A percentile compares a stretch with the other conserved stretches of the same genome.
Conservation (phyloP, 2,888 invertebrate genomes). For the Cataglyphis rosenhaueri region DNA sequence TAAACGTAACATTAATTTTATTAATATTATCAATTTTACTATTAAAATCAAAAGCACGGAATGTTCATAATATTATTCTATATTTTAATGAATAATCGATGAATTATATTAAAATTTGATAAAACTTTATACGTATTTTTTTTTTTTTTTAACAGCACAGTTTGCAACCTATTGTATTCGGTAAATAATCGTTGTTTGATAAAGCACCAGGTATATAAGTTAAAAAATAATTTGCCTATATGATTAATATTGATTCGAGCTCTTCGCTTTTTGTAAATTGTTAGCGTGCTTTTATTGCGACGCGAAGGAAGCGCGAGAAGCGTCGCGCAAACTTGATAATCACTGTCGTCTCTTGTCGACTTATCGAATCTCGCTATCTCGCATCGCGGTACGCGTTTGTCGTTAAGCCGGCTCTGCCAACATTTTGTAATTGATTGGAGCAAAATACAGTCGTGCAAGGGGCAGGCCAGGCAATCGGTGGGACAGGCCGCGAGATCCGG, state of each 20-base stretch:
- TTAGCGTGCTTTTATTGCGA: conserved; percentile 35
- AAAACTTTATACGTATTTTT: conserved; percentile 2
- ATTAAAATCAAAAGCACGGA: background rate
- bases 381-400: conserved; percentile 19
- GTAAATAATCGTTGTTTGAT: conserved; percentile 19
- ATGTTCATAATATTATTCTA: background rate
- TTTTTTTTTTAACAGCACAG: background rate
- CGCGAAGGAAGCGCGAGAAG: conserved; percentile 32
- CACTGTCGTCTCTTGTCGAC: conserved; percentile 49
- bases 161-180: background rate
- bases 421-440: conserved; percentile 51
- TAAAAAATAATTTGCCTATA: conserved; percentile 45
- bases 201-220: background rate
- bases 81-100: background rate
- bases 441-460: conserved; percentile 48
- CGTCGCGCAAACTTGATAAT: conserved; percentile 44
- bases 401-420: conserved; percentile 43
- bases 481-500: conserved; percentile 49
- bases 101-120: background rate
- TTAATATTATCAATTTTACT: background rate
- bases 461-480: conserved; percentile 42
- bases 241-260: conserved; percentile 36
- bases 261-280: conserved; percentile 22
- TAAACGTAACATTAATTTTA: background rate
- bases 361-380: conserved; percentile 45